A percentile compares a stretch with the other conserved stretches of the same genome.
These are phyloP conservation scores for Cryptosula pallasiana DNA, from an alignment of 2,888 invertebrate species.

Conservation along the genomic window DNA sequence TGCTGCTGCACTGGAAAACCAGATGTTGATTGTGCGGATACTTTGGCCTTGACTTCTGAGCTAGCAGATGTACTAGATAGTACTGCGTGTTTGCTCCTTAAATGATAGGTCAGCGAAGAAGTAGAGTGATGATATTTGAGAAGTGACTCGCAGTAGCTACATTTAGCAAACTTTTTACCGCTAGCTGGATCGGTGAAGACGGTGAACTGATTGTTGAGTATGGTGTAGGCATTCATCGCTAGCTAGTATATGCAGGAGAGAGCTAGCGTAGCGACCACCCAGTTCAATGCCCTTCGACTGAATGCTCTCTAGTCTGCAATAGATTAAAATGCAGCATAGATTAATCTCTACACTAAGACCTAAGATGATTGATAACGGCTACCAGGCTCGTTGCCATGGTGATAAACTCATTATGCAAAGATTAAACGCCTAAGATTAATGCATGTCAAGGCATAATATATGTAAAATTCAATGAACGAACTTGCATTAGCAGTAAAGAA, in stretches of 20 bases:
- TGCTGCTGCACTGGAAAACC: neutral
- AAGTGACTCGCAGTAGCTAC: neutral
- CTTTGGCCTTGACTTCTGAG: neutral
- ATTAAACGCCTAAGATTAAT: neutral
- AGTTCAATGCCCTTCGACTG: neutral
- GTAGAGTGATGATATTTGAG: conserved; percentile 1
- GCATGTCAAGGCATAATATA: too few species aligned
- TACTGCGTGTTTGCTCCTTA: neutral
- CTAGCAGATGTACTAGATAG: neutral
- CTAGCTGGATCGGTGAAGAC: neutral
- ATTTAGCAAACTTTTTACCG: neutral
- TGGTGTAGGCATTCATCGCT: neutral
- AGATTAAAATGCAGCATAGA: neutral
- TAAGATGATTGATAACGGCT: neutral
- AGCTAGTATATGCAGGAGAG: neutral
- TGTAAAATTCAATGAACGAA: too few species aligned
- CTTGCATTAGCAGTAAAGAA: too few species aligned
- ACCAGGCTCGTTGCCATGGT: neutral
- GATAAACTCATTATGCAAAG: neutral
- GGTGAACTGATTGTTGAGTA: conserved; percentile 10
- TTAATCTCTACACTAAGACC: neutral
- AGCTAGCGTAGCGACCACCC: neutral
- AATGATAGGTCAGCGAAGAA: neutral
- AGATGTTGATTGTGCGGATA: neutral
- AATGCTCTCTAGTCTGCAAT: neutral